These are phyloP conservation scores for Aphrocallistes beatrix DNA, from an alignment of 37 sponge, comb jelly and placozoan species.

Conservation along the genomic window DNA sequence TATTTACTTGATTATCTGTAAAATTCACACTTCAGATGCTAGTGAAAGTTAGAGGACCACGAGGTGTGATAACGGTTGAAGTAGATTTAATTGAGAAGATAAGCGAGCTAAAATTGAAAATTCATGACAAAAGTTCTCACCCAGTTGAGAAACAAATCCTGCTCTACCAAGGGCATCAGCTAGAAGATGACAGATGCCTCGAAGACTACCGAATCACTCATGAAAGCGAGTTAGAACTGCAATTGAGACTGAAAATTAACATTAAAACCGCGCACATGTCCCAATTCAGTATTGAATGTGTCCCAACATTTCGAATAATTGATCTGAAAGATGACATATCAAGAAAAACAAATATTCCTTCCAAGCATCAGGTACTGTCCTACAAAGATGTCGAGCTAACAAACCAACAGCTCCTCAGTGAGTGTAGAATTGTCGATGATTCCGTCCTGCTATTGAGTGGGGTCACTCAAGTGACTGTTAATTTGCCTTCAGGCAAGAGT, in stretches of 20 bases:
- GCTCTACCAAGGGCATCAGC: background rate
- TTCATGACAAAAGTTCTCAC: background rate
- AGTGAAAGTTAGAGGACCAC: background rate
- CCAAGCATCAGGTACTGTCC: background rate
- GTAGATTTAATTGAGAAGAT: background rate
- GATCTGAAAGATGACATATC: background rate
- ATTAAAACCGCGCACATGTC: background rate
- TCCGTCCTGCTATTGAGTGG: background rate
- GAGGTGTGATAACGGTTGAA: background rate
- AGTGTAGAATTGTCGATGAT: background rate
- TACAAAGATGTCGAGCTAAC: background rate
- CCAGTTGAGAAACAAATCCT: background rate
- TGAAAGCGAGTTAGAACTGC: background rate
- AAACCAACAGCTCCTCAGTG: background rate
- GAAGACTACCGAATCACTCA: background rate
- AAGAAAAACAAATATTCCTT: background rate
- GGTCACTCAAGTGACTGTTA: background rate
- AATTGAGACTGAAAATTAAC: background rate
- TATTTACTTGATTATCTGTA: background rate
- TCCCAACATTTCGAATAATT: background rate
- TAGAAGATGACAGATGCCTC: background rate
- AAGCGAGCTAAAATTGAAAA: background rate
- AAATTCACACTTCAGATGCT: too few species aligned
- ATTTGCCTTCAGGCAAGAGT: background rate
- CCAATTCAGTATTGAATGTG: background rate